A percentile compares a stretch with the other conserved stretches of the same genome.
phyloP scores from a whole-genome alignment of 2,888 invertebrate species.

The Trichopoda pennipes region DNA sequence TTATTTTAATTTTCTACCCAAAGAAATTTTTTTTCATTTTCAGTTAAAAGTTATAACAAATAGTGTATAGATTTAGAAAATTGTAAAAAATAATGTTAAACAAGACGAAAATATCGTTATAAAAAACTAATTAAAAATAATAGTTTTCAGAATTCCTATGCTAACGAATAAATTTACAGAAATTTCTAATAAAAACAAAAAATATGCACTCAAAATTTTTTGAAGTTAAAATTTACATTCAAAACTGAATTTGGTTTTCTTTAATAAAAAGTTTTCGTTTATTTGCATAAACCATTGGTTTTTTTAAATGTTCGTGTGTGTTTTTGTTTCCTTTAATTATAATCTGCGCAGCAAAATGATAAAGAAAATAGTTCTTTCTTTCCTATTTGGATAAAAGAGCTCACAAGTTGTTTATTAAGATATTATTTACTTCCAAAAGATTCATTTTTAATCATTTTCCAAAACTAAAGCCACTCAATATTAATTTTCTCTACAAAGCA shows the following conservation, averaged over 20 bases:
- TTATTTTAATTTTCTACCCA: background rate
- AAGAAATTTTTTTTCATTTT: background rate
- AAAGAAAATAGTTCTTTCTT: background rate
- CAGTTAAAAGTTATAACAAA: background rate
- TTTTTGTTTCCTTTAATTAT: slow-evolving; percentile 47
- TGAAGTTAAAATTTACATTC: slow-evolving; percentile 49
- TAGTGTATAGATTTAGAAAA: slow-evolving; percentile 19
- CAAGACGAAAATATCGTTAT: slow-evolving; percentile 73
- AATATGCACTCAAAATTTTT: slow-evolving; percentile 76
- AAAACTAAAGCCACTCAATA: too few species aligned
- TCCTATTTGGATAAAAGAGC: too few species aligned
- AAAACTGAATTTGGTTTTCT: slow-evolving; percentile 46
- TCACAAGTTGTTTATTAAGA: too few species aligned
- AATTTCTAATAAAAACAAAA: slow-evolving; percentile 45
- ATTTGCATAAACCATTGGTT: slow-evolving; percentile 81
- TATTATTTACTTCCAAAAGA: too few species aligned
- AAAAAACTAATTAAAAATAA: slow-evolving; percentile 26
- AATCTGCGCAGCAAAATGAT: background rate
- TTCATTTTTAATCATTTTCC: too few species aligned
- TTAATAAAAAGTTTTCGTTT: slow-evolving; percentile 37
- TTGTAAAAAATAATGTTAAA: slow-evolving; percentile 11
- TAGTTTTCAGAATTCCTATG: slow-evolving; percentile 41
- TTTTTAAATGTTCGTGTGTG: slow-evolving; percentile 43
- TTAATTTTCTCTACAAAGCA: too few species aligned
- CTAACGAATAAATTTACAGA: slow-evolving; percentile 31